Evolutionary conservation across 2,113 vertebrate species (phyloP), one percentile per base, ranked within the genome.

Genomic region (Excalfactoria chinensis): DNA sequence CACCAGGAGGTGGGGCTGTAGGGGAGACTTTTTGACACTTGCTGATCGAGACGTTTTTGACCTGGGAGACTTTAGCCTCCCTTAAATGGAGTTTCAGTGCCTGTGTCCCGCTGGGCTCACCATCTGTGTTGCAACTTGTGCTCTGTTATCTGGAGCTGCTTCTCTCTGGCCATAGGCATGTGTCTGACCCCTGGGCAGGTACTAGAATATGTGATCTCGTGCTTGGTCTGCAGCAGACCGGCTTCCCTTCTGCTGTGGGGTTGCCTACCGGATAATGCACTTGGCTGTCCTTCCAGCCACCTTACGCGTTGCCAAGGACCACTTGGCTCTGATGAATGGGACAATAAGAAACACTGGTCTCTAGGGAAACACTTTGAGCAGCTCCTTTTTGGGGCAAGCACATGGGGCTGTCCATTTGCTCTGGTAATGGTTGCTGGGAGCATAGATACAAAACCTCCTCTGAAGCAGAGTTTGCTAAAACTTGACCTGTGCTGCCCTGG

Each of bases 31-130:
- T 55, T 67, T 75, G 63, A 70, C 55, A 32, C 72, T 89, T 76
- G 37, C 23, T 85, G 82, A 85, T 85, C 59, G 66, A 93, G 89
- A 72, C 32, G 28, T 62, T 87, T 95, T 93, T 85, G 90, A 70
- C 40, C 30, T 7, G 59, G 48, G 66, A 86, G 35, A 55, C 55
- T 93, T 85, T 73, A 28, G 69, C 62, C 43, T 95, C 73, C 91
- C 71, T 91, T 92, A 93, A 93, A 85, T 78, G 43, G 60, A 64
- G 25, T 80, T 88, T 88, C 51, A 80, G 13, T 70, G 18, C 63
- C 43, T 46, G 56, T 79, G 59, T 37, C 49, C 37, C 55, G 9
- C n/a, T 8, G 75, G 72, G 55, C 73, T 73, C 59, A n/a, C 16
- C 41, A 70, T 68, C 82, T 79, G 41, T 40, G 17, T 63, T 49